A percentile compares a stretch with the other conserved stretches of the same genome.
Evolutionary conservation across 2,888 invertebrate species (phyloP).

Genomic region (Metopia argyrocephala): DNA sequence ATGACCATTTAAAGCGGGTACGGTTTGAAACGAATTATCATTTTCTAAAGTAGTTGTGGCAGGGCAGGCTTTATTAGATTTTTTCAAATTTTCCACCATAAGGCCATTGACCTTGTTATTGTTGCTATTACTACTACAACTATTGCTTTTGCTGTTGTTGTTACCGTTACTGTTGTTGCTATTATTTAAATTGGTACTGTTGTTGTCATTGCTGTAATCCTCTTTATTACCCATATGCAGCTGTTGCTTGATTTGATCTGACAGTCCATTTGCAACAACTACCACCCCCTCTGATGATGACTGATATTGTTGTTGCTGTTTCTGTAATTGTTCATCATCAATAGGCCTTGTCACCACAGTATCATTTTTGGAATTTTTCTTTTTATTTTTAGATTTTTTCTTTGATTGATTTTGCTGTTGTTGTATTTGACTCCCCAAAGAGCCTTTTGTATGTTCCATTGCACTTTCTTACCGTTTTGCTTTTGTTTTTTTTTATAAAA

Average conservation of each 20-base stretch:
- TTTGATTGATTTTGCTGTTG: slow-evolving; percentile 59
- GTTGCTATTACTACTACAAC: slow-evolving; percentile 33
- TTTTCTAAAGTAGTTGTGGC: background rate
- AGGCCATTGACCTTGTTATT: slow-evolving; percentile 57
- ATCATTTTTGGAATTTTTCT: slow-evolving; percentile 59
- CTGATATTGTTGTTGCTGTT: background rate
- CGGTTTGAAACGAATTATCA: background rate
- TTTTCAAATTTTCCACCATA: slow-evolving; percentile 52
- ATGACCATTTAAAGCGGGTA: slow-evolving; percentile 60
- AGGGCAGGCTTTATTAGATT: slow-evolving; percentile 47
- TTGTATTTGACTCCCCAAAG: slow-evolving; percentile 47
- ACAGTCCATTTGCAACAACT: slow-evolving; percentile 51
- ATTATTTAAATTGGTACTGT: slow-evolving; percentile 25
- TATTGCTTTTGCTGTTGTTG: slow-evolving; percentile 5
- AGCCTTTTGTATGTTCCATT: slow-evolving; percentile 56
- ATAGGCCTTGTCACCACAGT: slow-evolving; percentile 22
- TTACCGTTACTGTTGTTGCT: slow-evolving; percentile 14
- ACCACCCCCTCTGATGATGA: slow-evolving; percentile 13
- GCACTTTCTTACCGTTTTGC: too few species aligned
- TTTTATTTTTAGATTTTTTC: slow-evolving; percentile 67
- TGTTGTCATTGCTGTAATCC: too few species aligned
- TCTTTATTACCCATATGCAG: slow-evolving; percentile 54
- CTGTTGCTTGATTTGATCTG: slow-evolving; percentile 63
- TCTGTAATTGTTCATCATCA: slow-evolving; percentile 19
- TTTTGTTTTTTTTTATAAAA: slow-evolving; percentile 26